Evolutionary conservation across 2,113 vertebrate genomes (phyloP), one percentile per base, ranked within the genome.

Genomic region (Tachysurus fulvidraco): DNA sequence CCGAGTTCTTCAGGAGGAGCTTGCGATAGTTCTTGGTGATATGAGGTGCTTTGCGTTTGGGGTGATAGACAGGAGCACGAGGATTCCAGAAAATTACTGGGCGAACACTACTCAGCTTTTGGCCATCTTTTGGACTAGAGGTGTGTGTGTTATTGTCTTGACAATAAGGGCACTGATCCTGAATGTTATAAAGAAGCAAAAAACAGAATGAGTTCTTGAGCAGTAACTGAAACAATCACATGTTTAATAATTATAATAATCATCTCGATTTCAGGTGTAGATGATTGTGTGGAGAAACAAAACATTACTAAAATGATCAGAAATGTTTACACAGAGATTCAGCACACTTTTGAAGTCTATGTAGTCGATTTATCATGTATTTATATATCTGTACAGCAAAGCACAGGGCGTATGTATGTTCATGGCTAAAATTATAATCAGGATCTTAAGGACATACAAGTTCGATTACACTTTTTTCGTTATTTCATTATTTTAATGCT

Each of bases 21-120:
- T 96, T 96, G 55, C 96, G 94, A 11, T 96, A 95, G 81, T 95
- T 95, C 90, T 98, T 97, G 30, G 94, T 95, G 85, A 96, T 92
- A 16, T 92, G 93, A 50, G 89, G 36, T 5, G 83, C 16, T 12
- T 60, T 73, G 50, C 84, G 83, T 85, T 30, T 89, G 64, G 80
- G 30, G 64, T 64, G 77, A 84, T 77, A 6, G 46, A 52, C 52
- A 77, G 69, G 76, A 55, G 83, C 21, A 13, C 17, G 54, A 0
- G 25, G 65, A 52, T 50, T 57, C 88, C 73, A 25, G 7, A 44
- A 9, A 21, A 80, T 82, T 6, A 84, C 86, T 19, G 84, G 84
- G 23, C 25, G 74, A 14, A n/a, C 65, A 30, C 14, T 23, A 7
- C 36, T 69, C 14, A n/a, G 59, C n/a, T 69, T 86, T 69, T 65